A percentile compares a stretch with the other conserved stretches of the same genome.
phyloP scores from a whole-genome alignment of 2,797 vertebrate genomes.

The Cyclura pinguis region DNA sequence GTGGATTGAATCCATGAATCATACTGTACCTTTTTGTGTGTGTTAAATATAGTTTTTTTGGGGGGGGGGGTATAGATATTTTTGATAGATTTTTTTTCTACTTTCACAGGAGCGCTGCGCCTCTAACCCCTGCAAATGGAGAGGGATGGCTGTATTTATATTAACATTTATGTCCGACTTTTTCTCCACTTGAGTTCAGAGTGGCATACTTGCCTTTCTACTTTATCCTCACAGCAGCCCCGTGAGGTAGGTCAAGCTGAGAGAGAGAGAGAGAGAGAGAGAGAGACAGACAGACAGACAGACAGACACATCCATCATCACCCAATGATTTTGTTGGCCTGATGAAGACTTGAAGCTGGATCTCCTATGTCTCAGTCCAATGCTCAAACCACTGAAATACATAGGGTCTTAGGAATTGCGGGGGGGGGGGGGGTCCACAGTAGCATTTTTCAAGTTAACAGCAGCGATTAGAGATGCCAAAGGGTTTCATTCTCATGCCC shows the following conservation, averaged over 20 bases:
- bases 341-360: neutral
- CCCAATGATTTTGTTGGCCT: neutral
- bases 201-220: neutral
- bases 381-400: neutral
- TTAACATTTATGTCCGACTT: neutral
- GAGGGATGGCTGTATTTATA: neutral
- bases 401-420: neutral
- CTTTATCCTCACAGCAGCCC: neutral
- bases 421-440: neutral
- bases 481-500: neutral
- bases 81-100: no score
- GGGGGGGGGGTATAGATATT: no score
- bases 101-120: no score
- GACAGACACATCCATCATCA: neutral
- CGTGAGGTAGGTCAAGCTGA: neutral
- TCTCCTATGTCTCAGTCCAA: neutral
- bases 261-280: neutral
- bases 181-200: neutral
- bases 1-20: no score
- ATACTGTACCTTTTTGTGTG: no score
- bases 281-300: no score
- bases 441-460: neutral
- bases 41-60: no score
- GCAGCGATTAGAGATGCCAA: neutral
- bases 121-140: neutral